These are phyloP conservation scores for Popillia japonica DNA, from an alignment of 1,140 invertebrate species.

Conservation along the genomic window DNA sequence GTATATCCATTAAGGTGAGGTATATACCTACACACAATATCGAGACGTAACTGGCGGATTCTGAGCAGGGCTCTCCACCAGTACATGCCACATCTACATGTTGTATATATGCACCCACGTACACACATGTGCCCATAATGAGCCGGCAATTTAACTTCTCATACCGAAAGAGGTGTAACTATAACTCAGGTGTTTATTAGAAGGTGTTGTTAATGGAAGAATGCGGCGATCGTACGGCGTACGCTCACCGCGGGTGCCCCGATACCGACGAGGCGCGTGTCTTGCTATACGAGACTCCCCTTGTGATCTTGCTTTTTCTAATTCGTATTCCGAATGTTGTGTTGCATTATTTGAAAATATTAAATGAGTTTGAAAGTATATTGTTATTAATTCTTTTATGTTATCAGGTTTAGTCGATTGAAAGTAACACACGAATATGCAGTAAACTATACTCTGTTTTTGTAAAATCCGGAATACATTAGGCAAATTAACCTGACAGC, in stretches of 20 bases:
- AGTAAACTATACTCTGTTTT: no score
- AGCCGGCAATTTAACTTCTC: slow-evolving; percentile 44
- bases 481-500: no score
- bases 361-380: no score
- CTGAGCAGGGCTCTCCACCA: not conserved
- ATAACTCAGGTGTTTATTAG: slow-evolving; percentile 47
- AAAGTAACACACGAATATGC: no score
- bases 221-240: slow-evolving; percentile 39
- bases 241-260: slow-evolving; percentile 41
- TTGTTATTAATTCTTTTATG: no score
- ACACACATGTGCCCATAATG: slow-evolving; percentile 39
- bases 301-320: slow-evolving; percentile 24
- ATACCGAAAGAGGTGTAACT: slow-evolving; percentile 45
- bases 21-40: not conserved
- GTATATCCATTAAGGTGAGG: slow-evolving; percentile 23
- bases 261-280: slow-evolving; percentile 41
- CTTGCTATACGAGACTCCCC: slow-evolving; percentile 39
- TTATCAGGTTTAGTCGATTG: no score
- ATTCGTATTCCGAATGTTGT: not conserved
- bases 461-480: no score
- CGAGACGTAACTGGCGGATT: not conserved
- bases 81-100: not conserved
- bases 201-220: slow-evolving; percentile 45
- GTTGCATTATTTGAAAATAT: no score
- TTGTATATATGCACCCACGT: slow-evolving; percentile 21